A percentile compares a stretch with the other conserved stretches of the same genome.
These are phyloP conservation scores for Rhodinocichla rosea DNA, from an alignment of 2,113 vertebrate species.

Conservation along the genomic window DNA sequence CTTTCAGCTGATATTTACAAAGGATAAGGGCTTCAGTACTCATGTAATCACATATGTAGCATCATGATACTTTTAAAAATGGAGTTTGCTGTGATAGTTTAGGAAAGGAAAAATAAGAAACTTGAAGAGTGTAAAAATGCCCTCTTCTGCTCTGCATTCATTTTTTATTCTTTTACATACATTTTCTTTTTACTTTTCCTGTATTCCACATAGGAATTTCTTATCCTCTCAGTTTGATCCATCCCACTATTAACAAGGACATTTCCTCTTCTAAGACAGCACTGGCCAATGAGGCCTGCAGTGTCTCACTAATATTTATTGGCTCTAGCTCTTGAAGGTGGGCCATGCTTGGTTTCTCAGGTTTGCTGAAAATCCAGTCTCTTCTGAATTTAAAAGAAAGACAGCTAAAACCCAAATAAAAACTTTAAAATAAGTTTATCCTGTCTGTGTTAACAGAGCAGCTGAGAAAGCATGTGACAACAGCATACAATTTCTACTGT, in stretches of 20 bases:
- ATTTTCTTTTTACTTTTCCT: neutral
- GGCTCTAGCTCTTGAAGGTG: neutral
- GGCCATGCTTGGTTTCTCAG: neutral
- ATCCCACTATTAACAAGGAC: neutral
- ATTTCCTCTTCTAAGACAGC: neutral
- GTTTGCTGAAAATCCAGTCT: neutral
- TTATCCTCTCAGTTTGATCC: neutral
- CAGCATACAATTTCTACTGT: neutral
- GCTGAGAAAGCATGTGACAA: neutral
- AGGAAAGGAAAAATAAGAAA: no score
- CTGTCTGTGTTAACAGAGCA: neutral
- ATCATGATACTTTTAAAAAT: neutral
- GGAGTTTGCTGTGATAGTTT: neutral
- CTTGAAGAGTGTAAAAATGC: neutral
- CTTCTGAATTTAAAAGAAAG: neutral
- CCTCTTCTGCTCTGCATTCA: neutral
- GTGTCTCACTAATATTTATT: neutral
- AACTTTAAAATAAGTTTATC: neutral
- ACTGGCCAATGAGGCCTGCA: neutral
- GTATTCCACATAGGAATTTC: neutral
- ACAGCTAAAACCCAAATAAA: neutral
- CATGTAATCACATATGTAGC: neutral
- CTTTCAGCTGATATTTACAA: neutral
- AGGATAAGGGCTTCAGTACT: neutral
- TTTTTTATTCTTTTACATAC: neutral